phyloP scores from a whole-genome alignment of 2,113 vertebrate species.

The Seriola quinqueradiata region DNA sequence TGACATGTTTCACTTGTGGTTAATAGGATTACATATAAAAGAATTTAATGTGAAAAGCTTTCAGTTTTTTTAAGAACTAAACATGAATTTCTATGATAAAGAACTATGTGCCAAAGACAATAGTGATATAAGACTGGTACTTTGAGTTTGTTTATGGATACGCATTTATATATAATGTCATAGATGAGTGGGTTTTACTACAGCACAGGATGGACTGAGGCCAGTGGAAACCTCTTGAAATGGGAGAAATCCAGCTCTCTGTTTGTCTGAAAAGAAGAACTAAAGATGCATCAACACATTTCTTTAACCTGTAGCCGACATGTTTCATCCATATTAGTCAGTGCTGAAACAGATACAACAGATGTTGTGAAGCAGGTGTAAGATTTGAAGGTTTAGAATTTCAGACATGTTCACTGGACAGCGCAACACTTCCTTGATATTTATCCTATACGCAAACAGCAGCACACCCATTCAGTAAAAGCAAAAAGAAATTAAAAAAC shows the following conservation, averaged over 20 bases:
- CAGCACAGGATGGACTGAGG: neutral
- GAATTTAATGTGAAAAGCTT: neutral
- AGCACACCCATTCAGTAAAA: neutral
- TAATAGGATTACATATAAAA: neutral
- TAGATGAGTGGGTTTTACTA: slow-evolving; percentile 18
- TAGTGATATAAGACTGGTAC: neutral
- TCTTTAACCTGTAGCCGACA: neutral
- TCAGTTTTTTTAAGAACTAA: neutral
- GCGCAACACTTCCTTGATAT: too few relatives aligned
- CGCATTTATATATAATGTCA: neutral
- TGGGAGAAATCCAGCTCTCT: neutral
- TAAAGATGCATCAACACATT: too few relatives aligned
- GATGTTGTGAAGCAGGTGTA: too few relatives aligned
- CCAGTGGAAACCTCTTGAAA: neutral
- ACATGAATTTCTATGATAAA: neutral
- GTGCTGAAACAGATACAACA: too few relatives aligned
- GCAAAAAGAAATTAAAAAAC: neutral
- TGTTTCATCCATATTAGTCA: neutral
- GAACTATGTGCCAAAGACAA: neutral
- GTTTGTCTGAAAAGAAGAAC: too few relatives aligned
- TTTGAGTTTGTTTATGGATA: neutral
- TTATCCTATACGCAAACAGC: neutral
- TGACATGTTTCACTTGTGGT: neutral
- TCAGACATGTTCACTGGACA: too few relatives aligned
- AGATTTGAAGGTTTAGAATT: too few relatives aligned